These are phyloP conservation scores for Pterois miles DNA, from an alignment of 2,797 vertebrate genomes.

Conservation along the genomic window DNA sequence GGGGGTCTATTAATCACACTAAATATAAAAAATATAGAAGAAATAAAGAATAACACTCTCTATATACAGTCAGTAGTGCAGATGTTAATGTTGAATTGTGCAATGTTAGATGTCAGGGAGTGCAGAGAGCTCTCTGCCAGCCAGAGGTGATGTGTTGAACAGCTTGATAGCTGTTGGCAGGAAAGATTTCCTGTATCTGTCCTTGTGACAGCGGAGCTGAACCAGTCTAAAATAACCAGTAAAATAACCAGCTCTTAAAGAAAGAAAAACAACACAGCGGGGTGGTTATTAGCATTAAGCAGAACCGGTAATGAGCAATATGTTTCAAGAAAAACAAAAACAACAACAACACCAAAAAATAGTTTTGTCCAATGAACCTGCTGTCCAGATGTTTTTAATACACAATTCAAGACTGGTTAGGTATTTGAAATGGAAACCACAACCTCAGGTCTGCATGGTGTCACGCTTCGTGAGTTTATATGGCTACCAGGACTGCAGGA, in stretches of 20 bases:
- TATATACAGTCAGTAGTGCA: too few relatives aligned
- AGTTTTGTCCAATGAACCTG: conserved; percentile 27
- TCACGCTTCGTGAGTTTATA: conserved; percentile 38
- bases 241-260: neutral
- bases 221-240: too few relatives aligned
- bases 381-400: conserved; percentile 55
- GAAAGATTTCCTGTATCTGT: too few relatives aligned
- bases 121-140: too few relatives aligned
- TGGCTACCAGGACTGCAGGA: conserved; percentile 41
- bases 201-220: too few relatives aligned
- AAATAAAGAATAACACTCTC: too few relatives aligned
- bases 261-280: conserved; percentile 14
- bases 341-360: neutral
- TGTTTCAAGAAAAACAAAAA: conserved; percentile 16
- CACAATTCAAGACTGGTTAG: conserved; percentile 18
- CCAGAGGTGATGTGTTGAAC: too few relatives aligned
- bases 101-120: too few relatives aligned
- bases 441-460: conserved; percentile 41
- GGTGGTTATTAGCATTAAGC: neutral
- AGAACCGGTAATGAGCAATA: conserved; percentile 12
- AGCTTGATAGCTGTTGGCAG: too few relatives aligned
- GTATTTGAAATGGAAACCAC: conserved; percentile 58
- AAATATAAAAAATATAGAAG: too few relatives aligned
- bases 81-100: too few relatives aligned
- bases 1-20: too few relatives aligned